Evolutionary conservation across 2,113 vertebrate genomes (phyloP).

Genomic region (Bos indicus): DNA sequence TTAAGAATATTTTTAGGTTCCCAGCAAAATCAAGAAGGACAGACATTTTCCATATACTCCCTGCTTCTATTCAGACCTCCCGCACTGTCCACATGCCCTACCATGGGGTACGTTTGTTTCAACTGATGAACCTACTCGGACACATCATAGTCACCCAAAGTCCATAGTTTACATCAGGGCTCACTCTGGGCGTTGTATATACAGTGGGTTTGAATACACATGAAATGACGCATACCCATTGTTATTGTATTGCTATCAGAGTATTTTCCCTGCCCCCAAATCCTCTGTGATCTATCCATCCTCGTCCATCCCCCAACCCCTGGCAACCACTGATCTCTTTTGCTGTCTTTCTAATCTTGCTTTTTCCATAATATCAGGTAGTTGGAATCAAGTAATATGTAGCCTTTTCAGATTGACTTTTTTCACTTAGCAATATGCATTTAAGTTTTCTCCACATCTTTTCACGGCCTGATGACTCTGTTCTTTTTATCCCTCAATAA

Average conservation of each 20-base stretch:
- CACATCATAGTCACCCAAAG: neutral
- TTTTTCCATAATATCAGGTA: neutral
- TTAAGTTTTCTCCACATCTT: neutral
- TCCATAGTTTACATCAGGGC: neutral
- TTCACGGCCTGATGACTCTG: no score
- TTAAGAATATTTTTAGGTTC: neutral
- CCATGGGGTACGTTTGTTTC: neutral
- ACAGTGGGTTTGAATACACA: neutral
- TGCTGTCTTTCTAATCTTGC: neutral
- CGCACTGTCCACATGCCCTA: neutral
- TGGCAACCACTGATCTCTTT: neutral
- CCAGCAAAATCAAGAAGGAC: neutral
- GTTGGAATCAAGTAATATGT: neutral
- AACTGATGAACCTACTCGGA: neutral
- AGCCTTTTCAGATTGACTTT: neutral
- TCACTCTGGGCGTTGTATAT: neutral
- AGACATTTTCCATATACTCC: neutral
- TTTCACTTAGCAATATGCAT: neutral
- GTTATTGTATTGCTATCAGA: neutral
- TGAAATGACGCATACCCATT: neutral
- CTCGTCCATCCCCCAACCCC: neutral
- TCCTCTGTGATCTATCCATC: neutral
- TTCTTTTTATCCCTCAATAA: neutral
- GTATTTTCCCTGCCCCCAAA: neutral
- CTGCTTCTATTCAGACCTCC: neutral